These are phyloP conservation scores for Apogon talboti DNA, from an alignment of 2,797 vertebrate species.

Conservation along the genomic window DNA sequence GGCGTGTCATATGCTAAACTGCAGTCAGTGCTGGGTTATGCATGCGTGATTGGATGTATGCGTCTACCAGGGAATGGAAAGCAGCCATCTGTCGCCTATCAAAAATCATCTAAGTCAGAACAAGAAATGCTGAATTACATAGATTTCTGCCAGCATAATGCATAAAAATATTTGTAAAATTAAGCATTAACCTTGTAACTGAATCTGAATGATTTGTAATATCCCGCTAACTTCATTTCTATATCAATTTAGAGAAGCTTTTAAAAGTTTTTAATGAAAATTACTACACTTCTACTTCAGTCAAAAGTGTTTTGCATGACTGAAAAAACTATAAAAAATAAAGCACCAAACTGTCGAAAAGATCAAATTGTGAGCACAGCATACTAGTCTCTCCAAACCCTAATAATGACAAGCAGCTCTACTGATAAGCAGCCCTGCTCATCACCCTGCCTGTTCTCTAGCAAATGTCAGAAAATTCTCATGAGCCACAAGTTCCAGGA, in stretches of 20 bases:
- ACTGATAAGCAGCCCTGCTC: not conserved
- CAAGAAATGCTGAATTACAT: conserved; percentile 14
- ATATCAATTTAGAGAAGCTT: too few relatives aligned
- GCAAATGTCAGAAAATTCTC: not conserved
- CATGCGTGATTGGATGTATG: conserved; percentile 25
- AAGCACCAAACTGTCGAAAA: not conserved
- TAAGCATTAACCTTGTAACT: not conserved
- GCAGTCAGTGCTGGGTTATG: not conserved
- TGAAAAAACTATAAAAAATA: not conserved
- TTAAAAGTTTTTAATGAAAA: too few relatives aligned
- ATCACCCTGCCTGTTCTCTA: not conserved
- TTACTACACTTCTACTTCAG: not conserved
- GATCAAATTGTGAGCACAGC: not conserved
- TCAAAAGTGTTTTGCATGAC: not conserved
- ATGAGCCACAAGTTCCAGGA: conserved; percentile 14
- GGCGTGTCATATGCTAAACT: conserved; percentile 21
- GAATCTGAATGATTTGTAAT: too few relatives aligned
- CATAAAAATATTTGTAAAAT: conserved; percentile 9
- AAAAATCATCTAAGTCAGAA: conserved; percentile 27
- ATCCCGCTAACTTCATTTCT: too few relatives aligned
- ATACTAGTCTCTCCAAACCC: not conserved
- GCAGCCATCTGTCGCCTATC: conserved; percentile 54
- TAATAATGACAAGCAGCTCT: conserved; percentile 1
- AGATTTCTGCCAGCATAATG: conserved; percentile 6
- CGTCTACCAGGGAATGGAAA: conserved; percentile 12